Percentiles rank a stretch among this genome's conserved stretches.
Evolutionary conservation across 2,888 invertebrate species (phyloP).

Genomic region (Ophion slaviceki): DNA sequence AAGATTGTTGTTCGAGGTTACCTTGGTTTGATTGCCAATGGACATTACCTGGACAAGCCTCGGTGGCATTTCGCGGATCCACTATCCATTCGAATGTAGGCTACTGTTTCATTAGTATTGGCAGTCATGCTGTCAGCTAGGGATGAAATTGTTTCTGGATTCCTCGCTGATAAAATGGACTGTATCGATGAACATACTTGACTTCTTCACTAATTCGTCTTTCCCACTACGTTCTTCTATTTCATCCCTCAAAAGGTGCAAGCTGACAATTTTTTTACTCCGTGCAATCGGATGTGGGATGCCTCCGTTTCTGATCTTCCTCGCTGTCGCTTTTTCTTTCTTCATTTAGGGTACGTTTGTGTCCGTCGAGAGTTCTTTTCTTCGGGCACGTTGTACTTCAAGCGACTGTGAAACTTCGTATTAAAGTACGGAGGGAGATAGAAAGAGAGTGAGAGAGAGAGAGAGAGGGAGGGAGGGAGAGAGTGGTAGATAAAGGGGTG

Average conservation of each 20-base stretch:
- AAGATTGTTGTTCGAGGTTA: neutral
- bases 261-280: constrained; percentile 4
- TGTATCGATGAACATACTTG: neutral
- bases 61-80: neutral
- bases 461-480: constrained; percentile 50
- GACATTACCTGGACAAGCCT: neutral
- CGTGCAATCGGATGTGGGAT: neutral
- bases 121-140: no score
- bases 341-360: constrained; percentile 39
- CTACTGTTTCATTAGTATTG: no score
- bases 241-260: neutral
- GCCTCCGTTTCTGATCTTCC: constrained; percentile 22
- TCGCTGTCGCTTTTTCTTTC: constrained; percentile 9
- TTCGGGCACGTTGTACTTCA: constrained; percentile 72
- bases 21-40: neutral
- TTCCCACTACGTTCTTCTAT: neutral
- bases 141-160: no score
- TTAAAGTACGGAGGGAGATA: constrained; percentile 67
- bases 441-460: constrained; percentile 15
- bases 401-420: constrained; percentile 77
- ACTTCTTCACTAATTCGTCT: neutral
- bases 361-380: constrained; percentile 41
- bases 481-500: constrained; percentile 67
- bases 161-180: neutral
- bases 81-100: no score